Conservation (phyloP, 1,140 invertebrate genomes). For the Octopus sinensis region DNA sequence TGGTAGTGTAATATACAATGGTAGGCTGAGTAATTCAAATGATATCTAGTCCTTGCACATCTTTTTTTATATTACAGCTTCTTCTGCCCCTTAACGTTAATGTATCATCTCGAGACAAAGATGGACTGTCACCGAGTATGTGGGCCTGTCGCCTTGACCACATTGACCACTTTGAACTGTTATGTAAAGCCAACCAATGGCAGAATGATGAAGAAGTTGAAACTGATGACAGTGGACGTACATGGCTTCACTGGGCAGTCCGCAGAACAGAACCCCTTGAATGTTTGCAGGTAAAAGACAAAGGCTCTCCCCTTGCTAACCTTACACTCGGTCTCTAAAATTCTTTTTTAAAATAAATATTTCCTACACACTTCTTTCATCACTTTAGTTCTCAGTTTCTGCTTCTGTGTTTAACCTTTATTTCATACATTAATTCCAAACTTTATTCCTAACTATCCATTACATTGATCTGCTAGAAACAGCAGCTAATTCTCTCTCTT, state of each 20-base stretch:
- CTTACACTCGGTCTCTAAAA: too few relatives aligned
- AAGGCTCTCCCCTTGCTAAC: too few relatives aligned
- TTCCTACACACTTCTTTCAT: too few relatives aligned
- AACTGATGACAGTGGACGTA: constrained; percentile 51
- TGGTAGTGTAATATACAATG: too few relatives aligned
- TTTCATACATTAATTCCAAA: too few relatives aligned
- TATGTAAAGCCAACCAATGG: constrained; percentile 39
- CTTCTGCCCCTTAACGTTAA: constrained; percentile 6
- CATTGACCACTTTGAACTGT: constrained; percentile 54
- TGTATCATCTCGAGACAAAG: constrained; percentile 49
- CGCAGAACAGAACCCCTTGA: constrained; percentile 53
- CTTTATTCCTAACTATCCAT: too few relatives aligned
- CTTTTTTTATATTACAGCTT: not conserved
- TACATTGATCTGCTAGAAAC: too few relatives aligned
- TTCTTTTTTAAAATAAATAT: too few relatives aligned
- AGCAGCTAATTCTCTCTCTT: too few relatives aligned
- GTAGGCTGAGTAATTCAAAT: too few relatives aligned
- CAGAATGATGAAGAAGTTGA: constrained; percentile 49
- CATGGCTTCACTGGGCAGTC: constrained; percentile 57
- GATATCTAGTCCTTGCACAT: not conserved
- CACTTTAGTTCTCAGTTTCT: too few relatives aligned
- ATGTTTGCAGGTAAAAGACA: constrained; percentile 50
- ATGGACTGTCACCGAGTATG: constrained; percentile 56
- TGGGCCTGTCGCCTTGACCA: constrained; percentile 58
- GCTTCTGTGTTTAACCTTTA: too few relatives aligned